phyloP scores from a whole-genome alignment of 1,140 invertebrate genomes.

The Caerostris darwini region DNA sequence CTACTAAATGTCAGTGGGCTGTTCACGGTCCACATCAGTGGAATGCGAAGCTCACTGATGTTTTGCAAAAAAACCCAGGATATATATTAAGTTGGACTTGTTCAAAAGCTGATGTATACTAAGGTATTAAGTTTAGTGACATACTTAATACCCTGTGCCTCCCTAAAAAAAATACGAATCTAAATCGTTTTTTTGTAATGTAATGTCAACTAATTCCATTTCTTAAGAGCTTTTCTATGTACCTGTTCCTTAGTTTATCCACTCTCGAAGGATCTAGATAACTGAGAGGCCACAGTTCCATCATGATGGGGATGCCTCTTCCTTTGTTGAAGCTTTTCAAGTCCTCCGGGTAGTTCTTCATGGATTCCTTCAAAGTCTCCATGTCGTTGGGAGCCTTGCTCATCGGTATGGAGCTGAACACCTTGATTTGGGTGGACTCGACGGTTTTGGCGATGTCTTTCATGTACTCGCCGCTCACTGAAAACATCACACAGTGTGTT shows the following conservation, averaged over 20 bases:
- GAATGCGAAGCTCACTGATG: too few relatives aligned
- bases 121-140: too few relatives aligned
- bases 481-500: background rate
- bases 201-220: background rate
- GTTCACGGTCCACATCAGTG: too few relatives aligned
- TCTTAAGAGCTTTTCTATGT: background rate
- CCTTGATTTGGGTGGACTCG: conserved; percentile 65
- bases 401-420: conserved; percentile 70
- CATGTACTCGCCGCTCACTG: conserved; percentile 65
- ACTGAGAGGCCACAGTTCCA: conserved; percentile 66
- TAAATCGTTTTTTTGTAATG: too few relatives aligned
- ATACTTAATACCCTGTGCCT: too few relatives aligned
- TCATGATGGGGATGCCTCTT: conserved; percentile 65
- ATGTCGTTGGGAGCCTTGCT: conserved; percentile 64
- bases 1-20: too few relatives aligned
- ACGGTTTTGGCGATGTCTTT: conserved; percentile 61
- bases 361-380: conserved; percentile 34
- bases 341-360: conserved; percentile 52
- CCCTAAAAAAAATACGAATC: too few relatives aligned
- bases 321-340: conserved; percentile 53
- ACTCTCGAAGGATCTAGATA: conserved; percentile 38
- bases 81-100: too few relatives aligned
- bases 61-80: too few relatives aligned
- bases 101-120: too few relatives aligned
- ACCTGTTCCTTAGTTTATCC: conserved; percentile 47